These are phyloP conservation scores for Drosophila punjabiensis DNA, from an alignment of 1,140 invertebrate genomes.

Conservation along the genomic window DNA sequence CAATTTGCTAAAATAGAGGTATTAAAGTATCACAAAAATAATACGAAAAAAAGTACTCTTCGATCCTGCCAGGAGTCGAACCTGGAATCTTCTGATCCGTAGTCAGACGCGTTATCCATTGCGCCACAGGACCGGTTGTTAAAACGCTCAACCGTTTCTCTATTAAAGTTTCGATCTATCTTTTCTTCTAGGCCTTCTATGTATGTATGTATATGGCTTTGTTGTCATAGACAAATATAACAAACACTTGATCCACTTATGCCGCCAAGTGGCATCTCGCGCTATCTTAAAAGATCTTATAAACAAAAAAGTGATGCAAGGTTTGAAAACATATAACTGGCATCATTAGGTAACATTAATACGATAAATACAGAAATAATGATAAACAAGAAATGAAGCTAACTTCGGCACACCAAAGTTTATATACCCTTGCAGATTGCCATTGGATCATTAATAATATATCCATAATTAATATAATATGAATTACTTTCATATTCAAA, in stretches of 20 bases:
- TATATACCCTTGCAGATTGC: no score
- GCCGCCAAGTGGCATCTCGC: background rate
- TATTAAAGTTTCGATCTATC: background rate
- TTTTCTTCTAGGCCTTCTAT: conserved; percentile 1
- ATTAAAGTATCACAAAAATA: background rate
- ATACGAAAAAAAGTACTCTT: conserved; percentile 54
- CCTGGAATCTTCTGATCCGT: conserved; percentile 91
- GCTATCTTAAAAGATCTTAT: background rate
- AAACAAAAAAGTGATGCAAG: conserved; percentile 23
- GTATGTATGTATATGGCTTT: background rate
- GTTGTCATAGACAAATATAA: background rate
- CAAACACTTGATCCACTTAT: no score
- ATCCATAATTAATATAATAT: no score
- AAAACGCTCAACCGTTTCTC: accelerated
- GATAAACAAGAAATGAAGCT: no score
- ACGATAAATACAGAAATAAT: no score
- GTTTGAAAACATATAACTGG: background rate
- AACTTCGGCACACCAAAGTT: no score
- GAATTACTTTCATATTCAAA: no score
- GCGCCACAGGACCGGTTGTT: conserved; percentile 88
- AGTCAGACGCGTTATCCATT: conserved; percentile 91
- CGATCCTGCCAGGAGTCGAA: conserved; percentile 90
- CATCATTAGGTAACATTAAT: background rate
- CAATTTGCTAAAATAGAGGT: background rate
- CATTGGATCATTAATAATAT: no score